phyloP scores from a whole-genome alignment of 1,140 invertebrate species.

The Zaprionus inermis region DNA sequence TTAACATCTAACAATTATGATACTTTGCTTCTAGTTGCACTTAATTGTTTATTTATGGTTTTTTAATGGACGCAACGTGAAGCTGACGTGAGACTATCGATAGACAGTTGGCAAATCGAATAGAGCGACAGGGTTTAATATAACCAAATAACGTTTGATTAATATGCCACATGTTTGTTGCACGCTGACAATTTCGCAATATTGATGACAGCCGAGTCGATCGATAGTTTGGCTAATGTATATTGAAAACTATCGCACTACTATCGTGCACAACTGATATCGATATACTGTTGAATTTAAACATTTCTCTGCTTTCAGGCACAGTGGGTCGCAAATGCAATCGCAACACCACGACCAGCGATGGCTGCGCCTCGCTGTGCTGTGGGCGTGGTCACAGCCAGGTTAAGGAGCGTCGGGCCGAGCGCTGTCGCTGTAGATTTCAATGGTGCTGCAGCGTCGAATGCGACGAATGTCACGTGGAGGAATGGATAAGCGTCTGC shows the following conservation, averaged over 20 bases:
- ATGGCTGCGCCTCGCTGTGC: constrained; percentile 94
- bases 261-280: neutral
- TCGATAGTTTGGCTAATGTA: neutral
- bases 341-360: constrained; percentile 88
- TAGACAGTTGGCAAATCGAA: constrained; percentile 1
- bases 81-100: constrained; percentile 14
- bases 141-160: constrained; percentile 12
- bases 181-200: neutral
- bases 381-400: constrained; percentile 96
- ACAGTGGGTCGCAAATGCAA: constrained; percentile 93
- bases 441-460: constrained; percentile 96
- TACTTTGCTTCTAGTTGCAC: constrained; percentile 74
- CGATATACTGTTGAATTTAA: neutral
- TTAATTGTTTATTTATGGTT: constrained; percentile 77
- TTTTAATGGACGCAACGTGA: constrained; percentile 61
- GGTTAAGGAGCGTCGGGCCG: constrained; percentile 89
- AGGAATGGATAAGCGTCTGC: constrained; percentile 94
- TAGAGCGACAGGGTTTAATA: neutral
- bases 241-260: neutral
- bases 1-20: constrained; percentile 76
- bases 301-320: constrained; percentile 84
- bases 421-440: constrained; percentile 95
- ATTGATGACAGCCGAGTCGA: neutral
- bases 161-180: neutral
- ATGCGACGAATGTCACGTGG: constrained; percentile 92